A percentile compares a stretch with the other conserved stretches of the same genome.
phyloP scores from a whole-genome alignment of 2,797 vertebrate genomes.

The Gastrophryne carolinensis region DNA sequence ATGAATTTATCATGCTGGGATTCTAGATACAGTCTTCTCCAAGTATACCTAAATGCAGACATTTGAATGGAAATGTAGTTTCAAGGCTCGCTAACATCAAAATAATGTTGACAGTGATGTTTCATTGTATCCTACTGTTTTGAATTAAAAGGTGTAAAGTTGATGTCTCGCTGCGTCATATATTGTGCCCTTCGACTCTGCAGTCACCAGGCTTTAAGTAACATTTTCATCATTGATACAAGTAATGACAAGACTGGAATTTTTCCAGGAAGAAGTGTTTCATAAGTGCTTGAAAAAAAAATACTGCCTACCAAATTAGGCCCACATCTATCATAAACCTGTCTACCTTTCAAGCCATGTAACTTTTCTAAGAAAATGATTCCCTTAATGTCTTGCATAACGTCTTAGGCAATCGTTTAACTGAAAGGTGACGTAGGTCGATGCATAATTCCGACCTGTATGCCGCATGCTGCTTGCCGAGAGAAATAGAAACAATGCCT shows the following conservation, averaged over 20 bases:
- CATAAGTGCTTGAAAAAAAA: conserved; percentile 43
- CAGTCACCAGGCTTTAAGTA: conserved; percentile 15
- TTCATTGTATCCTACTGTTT: neutral
- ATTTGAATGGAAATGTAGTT: neutral
- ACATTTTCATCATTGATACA: conserved; percentile 39
- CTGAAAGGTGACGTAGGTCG: neutral
- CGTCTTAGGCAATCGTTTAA: conserved; percentile 14
- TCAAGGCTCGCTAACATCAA: neutral
- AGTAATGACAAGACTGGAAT: conserved; percentile 49
- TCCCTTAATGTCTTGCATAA: conserved; percentile 20
- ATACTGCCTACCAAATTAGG: conserved; percentile 31
- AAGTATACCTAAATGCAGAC: neutral
- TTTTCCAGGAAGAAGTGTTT: conserved; percentile 46
- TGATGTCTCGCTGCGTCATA: conserved; percentile 18
- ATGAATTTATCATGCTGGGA: no score
- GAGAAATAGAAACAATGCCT: neutral
- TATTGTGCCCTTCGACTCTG: conserved; percentile 26
- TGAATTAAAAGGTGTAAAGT: neutral
- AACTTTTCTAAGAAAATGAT: conserved; percentile 48
- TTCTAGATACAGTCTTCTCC: neutral
- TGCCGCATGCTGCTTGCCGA: neutral
- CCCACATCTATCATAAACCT: conserved; percentile 43
- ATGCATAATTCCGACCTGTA: neutral
- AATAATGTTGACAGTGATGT: neutral
- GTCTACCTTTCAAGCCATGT: conserved; percentile 12